Evolutionary conservation across 2,113 vertebrate species (phyloP), one percentile per base, ranked within the genome.

Genomic region (Arizona elegans): DNA sequence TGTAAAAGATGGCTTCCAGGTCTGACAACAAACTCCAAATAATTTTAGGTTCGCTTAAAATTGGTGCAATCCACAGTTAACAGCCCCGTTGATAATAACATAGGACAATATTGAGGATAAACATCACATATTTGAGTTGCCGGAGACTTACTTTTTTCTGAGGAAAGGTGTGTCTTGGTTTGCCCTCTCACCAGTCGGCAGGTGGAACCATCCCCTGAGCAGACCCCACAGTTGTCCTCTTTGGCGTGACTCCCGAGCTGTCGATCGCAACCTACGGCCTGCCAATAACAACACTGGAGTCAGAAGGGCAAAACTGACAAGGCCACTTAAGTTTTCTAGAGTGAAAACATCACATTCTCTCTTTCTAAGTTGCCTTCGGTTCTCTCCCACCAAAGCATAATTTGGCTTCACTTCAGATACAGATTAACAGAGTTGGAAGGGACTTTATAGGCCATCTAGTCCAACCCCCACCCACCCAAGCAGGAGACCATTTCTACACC

Each of bases 131-230:
- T 0, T 33, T 26, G 92, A 53, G 56, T 94, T 90, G 21, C 59
- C 93, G 52, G 56, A 17, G 15, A 98, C 98, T 96, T 98, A 99
- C 99, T 96, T 98, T 99, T 98, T 94, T 99, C 98, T 5, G 98
- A 96, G 87, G 98, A 98, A 86, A 98, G 95, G 43, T 98, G 98
- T 6, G 97, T 95, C 94, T 98, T 97, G 17, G 98, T 95, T 93
- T 99, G 99, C 95, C 99, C 99, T 95, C 98, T 98, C 94, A 99
- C 98, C n/a, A 99, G 98, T 95, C 98, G 98, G 97, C 99, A 99
- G 0, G 98, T 98, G 85, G 98, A 98, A 93, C 98, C 98, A 10
- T 98, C 98, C 12, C 99, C 99, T 0, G 97, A 98, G 55, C 99
- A 99, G 81, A 99, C 94, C 1, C 99, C 99, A 24, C 99, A 99